These are phyloP conservation scores for Calyptommatus sinebrachiatus DNA, from an alignment of 2,113 vertebrate species.

Conservation along the genomic window DNA sequence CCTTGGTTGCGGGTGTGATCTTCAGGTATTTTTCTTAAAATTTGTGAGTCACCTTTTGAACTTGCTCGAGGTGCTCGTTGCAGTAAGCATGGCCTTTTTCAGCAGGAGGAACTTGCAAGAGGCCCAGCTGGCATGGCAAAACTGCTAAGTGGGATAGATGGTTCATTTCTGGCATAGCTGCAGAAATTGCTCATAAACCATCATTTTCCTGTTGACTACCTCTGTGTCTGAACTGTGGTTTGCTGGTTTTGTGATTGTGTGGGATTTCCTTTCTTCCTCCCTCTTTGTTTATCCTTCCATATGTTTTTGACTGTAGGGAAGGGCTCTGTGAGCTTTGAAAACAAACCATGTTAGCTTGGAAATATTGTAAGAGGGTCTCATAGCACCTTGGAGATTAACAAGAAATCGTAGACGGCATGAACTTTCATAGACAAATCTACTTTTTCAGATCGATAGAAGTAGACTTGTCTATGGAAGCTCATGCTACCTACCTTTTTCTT, in stretches of 20 bases:
- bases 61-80: background rate
- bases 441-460: too few relatives aligned
- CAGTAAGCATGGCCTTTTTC: background rate
- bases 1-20: background rate
- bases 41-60: background rate
- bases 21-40: background rate
- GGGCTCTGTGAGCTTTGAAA: background rate
- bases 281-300: background rate
- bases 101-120: too few relatives aligned
- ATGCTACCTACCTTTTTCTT: too few relatives aligned
- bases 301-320: background rate
- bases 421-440: too few relatives aligned
- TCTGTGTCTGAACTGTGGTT: background rate
- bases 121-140: too few relatives aligned
- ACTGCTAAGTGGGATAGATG: too few relatives aligned
- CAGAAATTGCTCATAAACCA: background rate
- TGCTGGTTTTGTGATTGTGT: background rate
- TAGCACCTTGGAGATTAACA: too few relatives aligned
- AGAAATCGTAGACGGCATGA: too few relatives aligned
- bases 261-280: background rate
- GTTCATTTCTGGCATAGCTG: too few relatives aligned
- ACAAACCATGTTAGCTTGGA: background rate
- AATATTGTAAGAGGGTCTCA: too few relatives aligned
- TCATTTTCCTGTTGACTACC: background rate
- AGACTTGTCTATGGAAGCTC: too few relatives aligned